Percentiles rank a stretch among this genome's conserved stretches.
These are phyloP conservation scores for Apostichopus californicus DNA, from an alignment of 35 echinoderm and acorn worm species.

Conservation along the genomic window DNA sequence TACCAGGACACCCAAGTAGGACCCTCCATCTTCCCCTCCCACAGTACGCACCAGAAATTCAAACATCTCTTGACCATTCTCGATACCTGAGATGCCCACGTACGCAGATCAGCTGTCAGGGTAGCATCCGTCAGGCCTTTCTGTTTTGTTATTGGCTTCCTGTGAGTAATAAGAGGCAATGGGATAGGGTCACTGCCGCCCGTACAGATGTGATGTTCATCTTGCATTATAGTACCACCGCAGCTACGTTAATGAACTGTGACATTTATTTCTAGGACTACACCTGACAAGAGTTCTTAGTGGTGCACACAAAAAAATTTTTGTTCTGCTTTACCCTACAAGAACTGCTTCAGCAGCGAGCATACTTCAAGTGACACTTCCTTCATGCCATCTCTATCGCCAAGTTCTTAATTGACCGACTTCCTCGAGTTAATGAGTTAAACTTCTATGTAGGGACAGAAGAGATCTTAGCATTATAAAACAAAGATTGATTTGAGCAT, in stretches of 20 bases:
- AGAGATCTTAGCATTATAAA: not conserved
- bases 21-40: no score
- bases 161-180: conserved; percentile 6
- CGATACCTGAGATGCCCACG: no score
- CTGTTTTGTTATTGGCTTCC: conserved; percentile 29
- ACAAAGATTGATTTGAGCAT: not conserved
- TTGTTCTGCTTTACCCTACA: not conserved
- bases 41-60: no score
- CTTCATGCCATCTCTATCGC: not conserved
- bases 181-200: not conserved
- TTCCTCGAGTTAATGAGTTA: not conserved
- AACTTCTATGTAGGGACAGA: not conserved
- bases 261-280: not conserved
- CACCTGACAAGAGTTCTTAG: no score
- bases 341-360: not conserved
- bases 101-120: not conserved
- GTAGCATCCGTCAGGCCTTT: not conserved
- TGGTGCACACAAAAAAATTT: no score
- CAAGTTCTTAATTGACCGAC: conserved; percentile 7
- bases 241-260: not conserved
- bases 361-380: conserved; percentile 7
- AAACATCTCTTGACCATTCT: no score
- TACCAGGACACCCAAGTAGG: no score
- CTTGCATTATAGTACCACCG: not conserved
- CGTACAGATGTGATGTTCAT: no score